phyloP scores from a whole-genome alignment of 2,797 vertebrate genomes.

The Pseudomugil gertrudae region DNA sequence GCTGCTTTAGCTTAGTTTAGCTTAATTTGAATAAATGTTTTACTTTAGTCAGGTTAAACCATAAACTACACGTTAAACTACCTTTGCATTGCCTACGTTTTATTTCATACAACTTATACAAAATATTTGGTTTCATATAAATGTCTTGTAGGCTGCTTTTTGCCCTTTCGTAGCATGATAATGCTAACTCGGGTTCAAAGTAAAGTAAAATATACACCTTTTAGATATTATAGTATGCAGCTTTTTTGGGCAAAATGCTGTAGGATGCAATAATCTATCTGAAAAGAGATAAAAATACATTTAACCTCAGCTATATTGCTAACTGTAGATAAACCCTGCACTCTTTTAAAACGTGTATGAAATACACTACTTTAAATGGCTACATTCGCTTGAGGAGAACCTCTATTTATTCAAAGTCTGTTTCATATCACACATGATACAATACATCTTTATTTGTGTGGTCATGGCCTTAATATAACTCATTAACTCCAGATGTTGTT shows the following conservation, averaged over 20 bases:
- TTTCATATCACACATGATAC: not conserved
- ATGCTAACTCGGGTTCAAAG: not conserved
- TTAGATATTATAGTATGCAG: not conserved
- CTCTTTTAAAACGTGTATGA: too few species aligned
- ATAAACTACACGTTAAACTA: too few species aligned
- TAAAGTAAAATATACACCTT: not conserved
- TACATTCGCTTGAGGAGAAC: not conserved
- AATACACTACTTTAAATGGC: not conserved
- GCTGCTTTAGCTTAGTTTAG: not conserved
- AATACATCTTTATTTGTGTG: slow-evolving; percentile 6
- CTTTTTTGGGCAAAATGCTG: not conserved
- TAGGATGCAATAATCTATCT: not conserved
- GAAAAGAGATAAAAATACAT: not conserved
- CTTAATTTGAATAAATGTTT: not conserved
- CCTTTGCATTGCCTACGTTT: too few species aligned
- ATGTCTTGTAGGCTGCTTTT: not conserved
- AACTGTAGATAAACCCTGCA: not conserved
- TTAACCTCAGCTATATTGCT: not conserved
- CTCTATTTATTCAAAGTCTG: not conserved
- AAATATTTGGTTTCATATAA: too few species aligned
- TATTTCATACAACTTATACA: too few species aligned
- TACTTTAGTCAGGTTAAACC: not conserved
- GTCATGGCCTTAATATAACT: slow-evolving; percentile 10
- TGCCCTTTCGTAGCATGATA: not conserved
- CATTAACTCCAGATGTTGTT: slow-evolving; percentile 13